Evolutionary conservation across 2,797 vertebrate species (phyloP).

Genomic region (Selene dorsalis): DNA sequence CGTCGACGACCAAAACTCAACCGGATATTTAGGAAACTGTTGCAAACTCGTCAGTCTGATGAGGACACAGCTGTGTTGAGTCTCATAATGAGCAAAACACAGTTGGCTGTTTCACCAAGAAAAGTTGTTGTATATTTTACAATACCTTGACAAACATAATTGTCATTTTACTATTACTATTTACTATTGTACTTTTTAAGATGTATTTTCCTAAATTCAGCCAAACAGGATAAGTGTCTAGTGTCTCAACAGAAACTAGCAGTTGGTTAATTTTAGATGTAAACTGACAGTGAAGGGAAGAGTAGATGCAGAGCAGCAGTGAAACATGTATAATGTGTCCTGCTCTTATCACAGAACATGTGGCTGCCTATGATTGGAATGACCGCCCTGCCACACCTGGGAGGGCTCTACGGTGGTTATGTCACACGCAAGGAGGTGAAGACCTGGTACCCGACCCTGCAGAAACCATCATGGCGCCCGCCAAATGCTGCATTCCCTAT

Average conservation of each 20-base stretch:
- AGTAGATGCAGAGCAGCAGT: background rate
- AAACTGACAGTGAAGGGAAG: background rate
- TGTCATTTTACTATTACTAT: no score
- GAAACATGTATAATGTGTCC: background rate
- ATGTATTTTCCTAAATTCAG: no score
- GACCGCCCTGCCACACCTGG: conserved; percentile 84
- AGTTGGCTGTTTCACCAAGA: background rate
- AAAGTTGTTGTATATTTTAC: background rate
- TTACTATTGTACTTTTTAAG: no score
- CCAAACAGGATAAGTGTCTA: no score
- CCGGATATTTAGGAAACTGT: background rate
- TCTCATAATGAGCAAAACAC: background rate
- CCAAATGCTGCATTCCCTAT: conserved; percentile 84
- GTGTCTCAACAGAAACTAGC: no score
- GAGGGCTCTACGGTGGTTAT: conserved; percentile 78
- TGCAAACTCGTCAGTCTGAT: background rate
- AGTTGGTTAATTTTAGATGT: background rate
- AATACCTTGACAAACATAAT: no score
- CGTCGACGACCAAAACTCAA: background rate
- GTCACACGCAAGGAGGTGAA: conserved; percentile 82
- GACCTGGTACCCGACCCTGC: conserved; percentile 82
- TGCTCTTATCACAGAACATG: conserved; percentile 64
- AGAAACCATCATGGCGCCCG: conserved; percentile 87
- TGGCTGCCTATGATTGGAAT: conserved; percentile 83
- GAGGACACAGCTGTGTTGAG: background rate